Base-by-base conservation (phyloP, 2,113 vertebrate species). In the Eudyptes chrysolophus region DNA sequence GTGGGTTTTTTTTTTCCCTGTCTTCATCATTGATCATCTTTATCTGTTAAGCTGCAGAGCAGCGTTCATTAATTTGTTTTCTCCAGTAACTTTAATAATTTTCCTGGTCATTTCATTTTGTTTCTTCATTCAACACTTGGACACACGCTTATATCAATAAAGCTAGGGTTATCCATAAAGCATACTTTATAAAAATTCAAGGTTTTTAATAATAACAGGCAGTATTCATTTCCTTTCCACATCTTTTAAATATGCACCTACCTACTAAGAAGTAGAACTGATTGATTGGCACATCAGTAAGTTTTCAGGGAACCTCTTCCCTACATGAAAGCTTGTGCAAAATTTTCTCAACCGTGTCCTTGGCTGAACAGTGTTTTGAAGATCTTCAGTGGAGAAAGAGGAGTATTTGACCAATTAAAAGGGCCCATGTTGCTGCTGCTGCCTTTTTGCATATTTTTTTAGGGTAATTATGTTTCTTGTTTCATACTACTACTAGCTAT, bases 1-100 rank as follows among this genome's bases (percentile, higher is more conserved):
- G 11, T 24, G 7, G 0, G 0, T 3, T 7, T 79, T 48, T 79
- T 79, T 55, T 13, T 2, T 2, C 4, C 3, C 2, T 60, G n/a
- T 60, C 30, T 80, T 70, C 2, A 10, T 51, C 8, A 6, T 3
- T 21, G 7, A 49, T 61, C 8, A 5, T 66, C 13, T 61, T 80
- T 46, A 29, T 34, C 29, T 64, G 6, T 40, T 76, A 66, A 66
- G 29, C 10, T 76, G 36, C 17, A 46, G 13, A 46, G 11, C 34
- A 66, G 17, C 9, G 5, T 71, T 90, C 8, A n/a, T 38, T 64
- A 48, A 11, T 40, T 68, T 65, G 6, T 66, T 71, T 88, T 51
- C 48, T 64, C 3, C 30, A n/a, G 17, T 51, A 76, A 61, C 17
- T 38, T 17, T 16, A 36, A 36, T 22, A 27, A 60, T 71, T 72